A percentile compares a stretch with the other conserved stretches of the same genome.
Conservation (phyloP, 2,888 invertebrate species). For the Drosophila meridiana region DNA sequence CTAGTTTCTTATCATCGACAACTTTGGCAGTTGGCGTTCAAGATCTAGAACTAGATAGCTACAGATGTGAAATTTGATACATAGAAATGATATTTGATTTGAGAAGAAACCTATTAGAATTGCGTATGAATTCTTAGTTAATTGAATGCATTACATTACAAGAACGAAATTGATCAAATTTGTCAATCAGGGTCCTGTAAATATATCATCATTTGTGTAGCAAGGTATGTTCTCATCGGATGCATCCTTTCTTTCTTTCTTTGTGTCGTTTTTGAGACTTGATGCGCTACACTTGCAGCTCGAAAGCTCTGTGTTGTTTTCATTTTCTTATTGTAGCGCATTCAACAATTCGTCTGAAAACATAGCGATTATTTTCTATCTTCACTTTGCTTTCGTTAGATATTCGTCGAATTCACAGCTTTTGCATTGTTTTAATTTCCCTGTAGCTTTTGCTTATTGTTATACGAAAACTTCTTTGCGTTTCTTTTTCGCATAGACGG, state of each 20-base stretch:
- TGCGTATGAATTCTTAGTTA: too few species aligned
- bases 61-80: neutral
- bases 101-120: too few species aligned
- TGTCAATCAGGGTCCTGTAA: neutral
- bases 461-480: constrained; percentile 62
- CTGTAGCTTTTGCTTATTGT: constrained; percentile 47
- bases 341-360: neutral
- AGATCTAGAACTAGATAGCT: neutral
- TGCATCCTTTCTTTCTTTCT: neutral
- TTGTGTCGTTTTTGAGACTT: neutral
- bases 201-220: neutral
- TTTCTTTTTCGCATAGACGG: constrained; percentile 48
- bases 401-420: constrained; percentile 24
- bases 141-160: neutral
- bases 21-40: neutral
- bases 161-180: neutral
- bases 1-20: neutral
- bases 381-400: constrained; percentile 9
- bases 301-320: neutral
- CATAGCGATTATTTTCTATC: neutral
- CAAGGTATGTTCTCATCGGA: neutral
- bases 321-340: neutral
- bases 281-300: neutral
- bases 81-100: neutral
- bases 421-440: constrained; percentile 51